Conservation (phyloP, 2,113 vertebrate genomes). For the Erinaceus europaeus region DNA sequence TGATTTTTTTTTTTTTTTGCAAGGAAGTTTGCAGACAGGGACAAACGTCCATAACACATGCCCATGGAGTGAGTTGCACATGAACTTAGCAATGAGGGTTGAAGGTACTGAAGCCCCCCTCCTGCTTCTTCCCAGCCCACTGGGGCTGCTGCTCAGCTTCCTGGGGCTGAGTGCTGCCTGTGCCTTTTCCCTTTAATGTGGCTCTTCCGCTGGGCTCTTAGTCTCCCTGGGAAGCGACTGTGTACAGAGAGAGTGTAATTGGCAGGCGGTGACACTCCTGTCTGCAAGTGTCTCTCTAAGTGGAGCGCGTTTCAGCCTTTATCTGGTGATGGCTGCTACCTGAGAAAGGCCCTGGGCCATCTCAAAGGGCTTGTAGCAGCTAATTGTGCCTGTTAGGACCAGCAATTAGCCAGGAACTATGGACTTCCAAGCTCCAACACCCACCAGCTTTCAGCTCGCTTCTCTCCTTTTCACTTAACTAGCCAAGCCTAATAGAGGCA, state of each 20-base stretch:
- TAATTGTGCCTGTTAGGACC: slow-evolving; percentile 88
- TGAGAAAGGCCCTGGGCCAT: slow-evolving; percentile 85
- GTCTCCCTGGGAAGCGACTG: slow-evolving; percentile 80
- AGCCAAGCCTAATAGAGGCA: slow-evolving; percentile 74
- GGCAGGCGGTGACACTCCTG: slow-evolving; percentile 86
- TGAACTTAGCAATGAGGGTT: not conserved
- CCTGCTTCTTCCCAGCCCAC: not conserved
- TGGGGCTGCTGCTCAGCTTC: slow-evolving; percentile 39
- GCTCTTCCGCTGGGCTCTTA: slow-evolving; percentile 73
- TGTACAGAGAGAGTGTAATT: slow-evolving; percentile 83
- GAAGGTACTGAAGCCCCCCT: slow-evolving; percentile 66
- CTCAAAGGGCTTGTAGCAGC: slow-evolving; percentile 87
- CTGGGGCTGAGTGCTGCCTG: slow-evolving; percentile 64
- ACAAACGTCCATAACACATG: not conserved
- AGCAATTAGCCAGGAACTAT: slow-evolving; percentile 85
- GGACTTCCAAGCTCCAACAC: slow-evolving; percentile 79
- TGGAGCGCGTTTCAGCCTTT: slow-evolving; percentile 82
- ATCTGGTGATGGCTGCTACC: slow-evolving; percentile 87
- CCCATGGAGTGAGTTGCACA: not conserved
- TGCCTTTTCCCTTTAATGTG: slow-evolving; percentile 76
- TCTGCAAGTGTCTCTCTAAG: slow-evolving; percentile 85
- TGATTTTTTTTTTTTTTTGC: not conserved
- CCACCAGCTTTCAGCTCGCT: slow-evolving; percentile 81
- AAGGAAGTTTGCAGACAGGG: not conserved
- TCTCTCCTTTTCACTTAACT: slow-evolving; percentile 80